These are phyloP conservation scores for Amphipyra tragopoginis DNA, from an alignment of 2,888 invertebrate species.

Conservation along the genomic window DNA sequence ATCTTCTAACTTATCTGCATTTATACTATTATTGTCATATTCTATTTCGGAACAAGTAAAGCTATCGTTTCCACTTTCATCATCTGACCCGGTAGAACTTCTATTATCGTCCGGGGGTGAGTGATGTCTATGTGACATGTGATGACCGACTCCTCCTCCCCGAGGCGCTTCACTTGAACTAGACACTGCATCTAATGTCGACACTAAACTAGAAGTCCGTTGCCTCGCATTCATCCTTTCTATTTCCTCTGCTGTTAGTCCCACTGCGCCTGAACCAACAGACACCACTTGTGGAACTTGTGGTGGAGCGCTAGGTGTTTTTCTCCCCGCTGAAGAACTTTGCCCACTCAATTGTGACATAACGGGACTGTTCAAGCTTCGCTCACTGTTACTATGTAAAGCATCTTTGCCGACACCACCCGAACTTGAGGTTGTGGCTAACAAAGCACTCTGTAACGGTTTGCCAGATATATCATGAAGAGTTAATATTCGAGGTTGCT, in stretches of 20 bases:
- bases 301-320: slow-evolving; percentile 92
- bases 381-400: slow-evolving; percentile 97
- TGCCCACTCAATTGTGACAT: slow-evolving; percentile 97
- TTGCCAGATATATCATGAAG: slow-evolving; percentile 98
- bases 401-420: slow-evolving; percentile 96
- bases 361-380: slow-evolving; percentile 97
- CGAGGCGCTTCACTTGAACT: slow-evolving; percentile 95
- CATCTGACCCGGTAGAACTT: slow-evolving; percentile 94
- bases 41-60: slow-evolving; percentile 99
- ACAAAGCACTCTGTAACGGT: slow-evolving; percentile 95
- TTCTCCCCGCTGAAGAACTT: slow-evolving; percentile 94
- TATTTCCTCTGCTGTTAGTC: slow-evolving; percentile 97
- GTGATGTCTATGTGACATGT: slow-evolving; percentile 93
- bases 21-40: slow-evolving; percentile 96
- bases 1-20: slow-evolving; percentile 93
- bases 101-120: slow-evolving; percentile 93
- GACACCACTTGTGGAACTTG: slow-evolving; percentile 92
- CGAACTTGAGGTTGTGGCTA: slow-evolving; percentile 97
- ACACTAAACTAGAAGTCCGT: slow-evolving; percentile 96
- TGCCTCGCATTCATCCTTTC: slow-evolving; percentile 96
- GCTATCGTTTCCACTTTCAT: slow-evolving; percentile 98
- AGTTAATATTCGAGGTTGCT: slow-evolving; percentile 97
- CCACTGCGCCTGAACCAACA: slow-evolving; percentile 93
- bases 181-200: slow-evolving; percentile 97
- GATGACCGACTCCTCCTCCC: slow-evolving; percentile 91